phyloP scores from a whole-genome alignment of 2,797 vertebrate genomes.

The Pseudochirops cupreus region DNA sequence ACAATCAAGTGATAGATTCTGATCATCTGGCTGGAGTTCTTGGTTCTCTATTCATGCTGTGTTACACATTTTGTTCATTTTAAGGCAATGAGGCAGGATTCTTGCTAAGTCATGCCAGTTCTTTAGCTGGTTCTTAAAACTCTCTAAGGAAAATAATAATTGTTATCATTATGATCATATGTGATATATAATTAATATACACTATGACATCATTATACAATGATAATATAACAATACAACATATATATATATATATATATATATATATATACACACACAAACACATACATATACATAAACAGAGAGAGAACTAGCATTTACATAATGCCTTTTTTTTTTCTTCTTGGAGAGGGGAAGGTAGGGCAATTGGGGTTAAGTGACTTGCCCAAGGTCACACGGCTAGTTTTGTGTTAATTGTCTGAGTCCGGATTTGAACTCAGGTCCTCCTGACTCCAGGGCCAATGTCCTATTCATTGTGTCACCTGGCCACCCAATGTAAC shows the following conservation, averaged over 20 bases:
- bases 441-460: too few relatives aligned
- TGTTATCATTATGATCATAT: too few relatives aligned
- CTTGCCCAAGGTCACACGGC: too few relatives aligned
- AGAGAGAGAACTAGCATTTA: background rate
- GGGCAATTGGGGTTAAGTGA: too few relatives aligned
- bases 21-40: background rate
- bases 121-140: background rate
- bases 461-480: too few relatives aligned
- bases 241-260: too few relatives aligned
- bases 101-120: background rate
- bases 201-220: too few relatives aligned
- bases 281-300: fast-evolving
- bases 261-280: too few relatives aligned
- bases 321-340: background rate
- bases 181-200: background rate
- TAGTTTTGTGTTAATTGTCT: too few relatives aligned
- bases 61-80: background rate
- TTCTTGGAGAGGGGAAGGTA: too few relatives aligned
- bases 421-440: too few relatives aligned
- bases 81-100: background rate
- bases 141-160: background rate
- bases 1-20: background rate
- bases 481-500: background rate
- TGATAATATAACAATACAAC: too few relatives aligned
- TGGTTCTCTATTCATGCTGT: background rate